Base-by-base conservation (phyloP, 2,113 vertebrate species). In the Upupa epops region DNA sequence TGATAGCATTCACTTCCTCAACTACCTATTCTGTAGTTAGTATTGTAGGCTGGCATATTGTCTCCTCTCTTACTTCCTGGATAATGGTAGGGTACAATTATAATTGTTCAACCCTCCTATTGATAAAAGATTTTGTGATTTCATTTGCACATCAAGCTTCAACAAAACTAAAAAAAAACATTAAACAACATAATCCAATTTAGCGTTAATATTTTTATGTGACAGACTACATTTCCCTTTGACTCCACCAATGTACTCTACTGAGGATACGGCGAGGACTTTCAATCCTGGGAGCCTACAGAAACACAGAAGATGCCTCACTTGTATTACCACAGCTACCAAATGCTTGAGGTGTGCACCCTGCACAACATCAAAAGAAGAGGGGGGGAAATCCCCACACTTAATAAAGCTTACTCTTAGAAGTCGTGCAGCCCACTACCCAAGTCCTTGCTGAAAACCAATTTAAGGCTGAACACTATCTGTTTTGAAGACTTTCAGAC, bases 261-360 rank as follows among this genome's bases (percentile, higher is more conserved):
- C n/a, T 65, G 48, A 15, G 11, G 40, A 42, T 42, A 42, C 40
- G 11, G 22, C 0, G 1, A 74, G 59, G 22, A 52, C 13, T 13
- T 84, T 37, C 28, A 64, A 64, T 56, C 24, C 37, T 61, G 51
- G 45, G 40, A 81, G 49, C 48, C 31, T 32, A 22, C 6, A 4
- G 46, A 58, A 68, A 59, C 61, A n/a, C 17, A 11, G 0, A 5
- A 12, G 13, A 45, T 17, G 24, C 28, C 11, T 6, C 45, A 59
- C 46, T 21, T 3, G 17, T 8, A 11, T 29, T 13, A 26, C 12
- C 51, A 75, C 7, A 65, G 26, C 52, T 49, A 48, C 36, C 20
- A 37, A 86, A 54, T 1, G 12, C 17, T 54, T 0, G 0, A 8
- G 9, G 34, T 1, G 1, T 28, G 28, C 36, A 63, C 54, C 24